Evolutionary conservation across 92 coral and sea anemone species (phyloP).

Genomic region (Virgularia gustaviana): DNA sequence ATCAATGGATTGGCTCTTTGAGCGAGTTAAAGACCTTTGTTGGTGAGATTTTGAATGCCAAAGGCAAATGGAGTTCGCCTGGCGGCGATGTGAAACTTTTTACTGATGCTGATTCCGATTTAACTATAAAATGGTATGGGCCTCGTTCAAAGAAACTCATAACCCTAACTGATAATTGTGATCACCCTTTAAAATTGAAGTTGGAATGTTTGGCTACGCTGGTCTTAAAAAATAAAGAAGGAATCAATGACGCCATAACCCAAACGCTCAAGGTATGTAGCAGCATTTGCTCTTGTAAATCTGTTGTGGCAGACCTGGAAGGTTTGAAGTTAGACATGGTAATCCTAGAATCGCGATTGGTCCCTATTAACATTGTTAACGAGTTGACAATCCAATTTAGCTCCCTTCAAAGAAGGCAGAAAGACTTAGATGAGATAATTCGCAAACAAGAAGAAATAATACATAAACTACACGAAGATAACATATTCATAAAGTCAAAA

Average conservation of each 20-base stretch:
- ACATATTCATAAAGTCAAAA: background rate
- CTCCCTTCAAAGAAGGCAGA: background rate
- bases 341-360: too few species aligned
- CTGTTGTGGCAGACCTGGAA: too few species aligned
- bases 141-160: slow-evolving; percentile 2
- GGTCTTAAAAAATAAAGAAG: background rate
- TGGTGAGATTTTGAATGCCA: slow-evolving; percentile 8
- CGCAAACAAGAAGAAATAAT: slow-evolving; percentile 15
- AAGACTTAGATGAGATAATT: background rate
- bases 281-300: too few species aligned
- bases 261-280: background rate
- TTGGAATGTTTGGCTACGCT: background rate
- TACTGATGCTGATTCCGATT: slow-evolving; percentile 4
- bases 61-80: slow-evolving; percentile 27
- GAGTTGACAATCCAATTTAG: background rate
- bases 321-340: too few species aligned
- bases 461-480: background rate
- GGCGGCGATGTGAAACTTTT: slow-evolving; percentile 17
- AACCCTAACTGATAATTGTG: background rate
- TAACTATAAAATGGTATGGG: slow-evolving; percentile 24
- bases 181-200: background rate
- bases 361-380: too few species aligned
- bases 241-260: background rate
- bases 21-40: slow-evolving; percentile 7
- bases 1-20: slow-evolving; percentile 1